Evolutionary conservation across 2,113 vertebrate genomes (phyloP).

Genomic region (Aspidoscelis tigris): DNA sequence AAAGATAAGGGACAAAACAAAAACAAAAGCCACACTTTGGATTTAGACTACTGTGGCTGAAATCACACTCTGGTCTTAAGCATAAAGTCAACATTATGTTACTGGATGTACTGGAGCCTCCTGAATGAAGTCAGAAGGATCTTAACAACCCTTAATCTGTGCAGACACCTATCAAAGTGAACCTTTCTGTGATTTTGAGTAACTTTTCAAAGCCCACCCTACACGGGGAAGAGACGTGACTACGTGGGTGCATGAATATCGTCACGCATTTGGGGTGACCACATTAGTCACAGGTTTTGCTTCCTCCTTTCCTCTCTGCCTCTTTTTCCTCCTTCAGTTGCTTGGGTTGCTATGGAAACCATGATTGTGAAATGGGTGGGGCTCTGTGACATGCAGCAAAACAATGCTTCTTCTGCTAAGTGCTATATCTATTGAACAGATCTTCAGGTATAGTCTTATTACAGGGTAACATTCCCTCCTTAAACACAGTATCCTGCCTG

Average conservation of each 20-base stretch:
- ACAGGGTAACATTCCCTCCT: conserved; percentile 23
- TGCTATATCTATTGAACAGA: not conserved
- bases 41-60: conserved; percentile 27
- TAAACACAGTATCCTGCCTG: conserved; percentile 25
- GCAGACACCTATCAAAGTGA: conserved; percentile 48
- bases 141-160: conserved; percentile 62
- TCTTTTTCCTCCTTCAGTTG: conserved; percentile 24
- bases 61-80: conserved; percentile 17
- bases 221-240: conserved; percentile 61
- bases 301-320: conserved; percentile 45
- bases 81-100: conserved; percentile 39
- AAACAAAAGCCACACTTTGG: not conserved
- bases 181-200: conserved; percentile 37
- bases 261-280: conserved; percentile 51
- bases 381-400: conserved; percentile 53
- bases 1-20: not conserved
- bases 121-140: conserved; percentile 45
- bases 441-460: conserved; percentile 39
- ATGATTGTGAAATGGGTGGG: conserved; percentile 45
- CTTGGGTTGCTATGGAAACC: conserved; percentile 70
- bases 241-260: conserved; percentile 57
- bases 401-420: conserved; percentile 44
- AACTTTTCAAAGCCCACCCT: conserved; percentile 60
- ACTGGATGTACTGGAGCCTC: conserved; percentile 1
- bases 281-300: conserved; percentile 61